Base-by-base conservation (phyloP, 2,888 invertebrate genomes). In the Nymphalis c-album region DNA sequence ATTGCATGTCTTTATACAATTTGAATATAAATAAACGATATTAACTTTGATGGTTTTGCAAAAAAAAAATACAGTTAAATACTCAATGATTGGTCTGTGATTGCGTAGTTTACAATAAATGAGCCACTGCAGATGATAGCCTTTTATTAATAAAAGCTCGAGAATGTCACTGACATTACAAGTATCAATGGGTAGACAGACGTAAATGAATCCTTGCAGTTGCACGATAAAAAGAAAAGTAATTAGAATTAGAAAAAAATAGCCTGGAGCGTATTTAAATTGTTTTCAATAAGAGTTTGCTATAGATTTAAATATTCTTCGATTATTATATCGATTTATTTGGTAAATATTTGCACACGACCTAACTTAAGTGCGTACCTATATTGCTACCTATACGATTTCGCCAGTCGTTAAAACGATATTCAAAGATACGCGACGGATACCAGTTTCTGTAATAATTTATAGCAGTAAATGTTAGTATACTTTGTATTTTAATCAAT, bases 401-500 rank as follows among this genome's bases (percentile, higher is more conserved):
- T 4, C 10, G 13, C 40, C 13, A 40, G 13, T 13, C 40, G 40
- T 13, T 40, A 40, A 31, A 31, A 4, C 13, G 40, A 40, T 40
- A 13, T 40, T 40, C 40, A 13, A 40, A 2, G 35, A 10, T 40
- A 40, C 35, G 35, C 40, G 13, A 3, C 13, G 40, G 40, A 13
- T 40, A 40, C 40, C 40, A 40, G 40, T 4, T 40, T 13, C 40
- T 4, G 13, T 3, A 40, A 40, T 10, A 40, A 40, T 13, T 13
- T 40, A 40, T 40, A 40, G 40, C 40, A 13, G 40, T 40, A 13
- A 35, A 40, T 40, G 40, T 2, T 13, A 40, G 40, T 40, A 40
- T 40, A 40, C 13, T 40, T 40, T 40, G 40, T 72, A 71, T 77
- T 66, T 68, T 68, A 76, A 70, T 78, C 76, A 79, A 77, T 60